Evolutionary conservation across 2,113 vertebrate species (phyloP).

Genomic region (Scopus umbretta): DNA sequence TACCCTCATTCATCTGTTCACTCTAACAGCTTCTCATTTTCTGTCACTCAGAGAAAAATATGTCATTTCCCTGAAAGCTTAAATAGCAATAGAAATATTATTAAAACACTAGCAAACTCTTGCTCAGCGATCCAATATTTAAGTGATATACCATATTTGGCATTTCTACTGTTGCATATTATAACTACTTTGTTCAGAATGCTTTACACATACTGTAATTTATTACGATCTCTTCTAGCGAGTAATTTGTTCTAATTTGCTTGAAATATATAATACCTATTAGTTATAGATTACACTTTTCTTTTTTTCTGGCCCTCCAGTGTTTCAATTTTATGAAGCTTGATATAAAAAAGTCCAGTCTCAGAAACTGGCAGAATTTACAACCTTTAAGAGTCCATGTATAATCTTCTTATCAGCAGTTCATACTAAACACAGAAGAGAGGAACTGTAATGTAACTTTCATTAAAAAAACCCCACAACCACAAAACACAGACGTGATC

Average conservation of each 20-base stretch:
- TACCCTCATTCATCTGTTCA: neutral
- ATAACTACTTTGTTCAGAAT: neutral
- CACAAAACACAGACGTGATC: neutral
- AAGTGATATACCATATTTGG: neutral
- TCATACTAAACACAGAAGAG: neutral
- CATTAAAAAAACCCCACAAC: neutral
- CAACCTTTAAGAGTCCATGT: neutral
- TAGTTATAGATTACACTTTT: neutral
- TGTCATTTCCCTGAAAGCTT: neutral
- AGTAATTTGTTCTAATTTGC: neutral
- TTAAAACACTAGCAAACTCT: neutral
- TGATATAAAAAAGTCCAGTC: neutral
- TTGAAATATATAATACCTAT: neutral
- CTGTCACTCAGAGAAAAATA: neutral
- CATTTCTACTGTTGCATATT: neutral
- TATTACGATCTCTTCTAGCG: neutral
- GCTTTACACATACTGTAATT: neutral
- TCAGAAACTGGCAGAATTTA: neutral
- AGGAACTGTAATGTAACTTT: neutral
- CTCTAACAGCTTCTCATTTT: neutral
- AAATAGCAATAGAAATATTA: neutral
- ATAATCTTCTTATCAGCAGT: neutral
- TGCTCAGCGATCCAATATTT: neutral
- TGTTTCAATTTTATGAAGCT: neutral
- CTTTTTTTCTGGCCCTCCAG: neutral